Conservation (phyloP, 1,140 invertebrate genomes). For the Ladona fulva region DNA sequence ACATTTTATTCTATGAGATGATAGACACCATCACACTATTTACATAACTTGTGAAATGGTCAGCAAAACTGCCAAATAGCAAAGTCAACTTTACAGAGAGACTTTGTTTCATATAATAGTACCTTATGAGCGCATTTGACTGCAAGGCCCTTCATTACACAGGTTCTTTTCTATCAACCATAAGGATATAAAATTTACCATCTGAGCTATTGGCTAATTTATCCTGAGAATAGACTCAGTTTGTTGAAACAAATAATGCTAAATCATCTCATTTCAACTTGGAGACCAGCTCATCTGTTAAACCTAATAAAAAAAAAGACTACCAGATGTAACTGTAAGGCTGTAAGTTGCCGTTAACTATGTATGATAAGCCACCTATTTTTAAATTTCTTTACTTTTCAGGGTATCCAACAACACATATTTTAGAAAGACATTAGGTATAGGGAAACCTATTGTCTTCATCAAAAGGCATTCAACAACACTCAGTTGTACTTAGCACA, state of each 20-base stretch:
- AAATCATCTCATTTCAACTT: conserved; percentile 7
- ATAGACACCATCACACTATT: conserved; percentile 9
- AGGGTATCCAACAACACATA: background rate
- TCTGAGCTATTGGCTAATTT: conserved; percentile 1
- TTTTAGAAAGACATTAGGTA: conserved; percentile 1
- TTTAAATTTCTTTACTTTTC: background rate
- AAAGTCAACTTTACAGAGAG: conserved; percentile 1
- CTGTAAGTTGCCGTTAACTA: conserved; percentile 1
- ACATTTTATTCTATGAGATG: conserved; percentile 3
- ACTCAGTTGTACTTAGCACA: conserved; percentile 1
- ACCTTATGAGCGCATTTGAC: background rate
- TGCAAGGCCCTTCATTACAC: background rate
- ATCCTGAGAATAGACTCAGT: conserved; percentile 4
- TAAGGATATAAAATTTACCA: conserved; percentile 4
- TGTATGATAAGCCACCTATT: background rate
- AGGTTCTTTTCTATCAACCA: background rate
- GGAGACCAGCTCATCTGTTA: conserved; percentile 3
- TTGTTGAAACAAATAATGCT: background rate
- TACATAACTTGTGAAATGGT: conserved; percentile 10
- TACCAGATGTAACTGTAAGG: conserved; percentile 5
- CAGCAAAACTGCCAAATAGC: background rate
- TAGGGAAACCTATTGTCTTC: background rate
- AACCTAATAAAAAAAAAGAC: conserved; percentile 4
- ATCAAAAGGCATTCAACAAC: conserved; percentile 9
- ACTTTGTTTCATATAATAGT: background rate